Evolutionary conservation across 2,797 vertebrate genomes (phyloP).

Genomic region (Potorous gilbertii): DNA sequence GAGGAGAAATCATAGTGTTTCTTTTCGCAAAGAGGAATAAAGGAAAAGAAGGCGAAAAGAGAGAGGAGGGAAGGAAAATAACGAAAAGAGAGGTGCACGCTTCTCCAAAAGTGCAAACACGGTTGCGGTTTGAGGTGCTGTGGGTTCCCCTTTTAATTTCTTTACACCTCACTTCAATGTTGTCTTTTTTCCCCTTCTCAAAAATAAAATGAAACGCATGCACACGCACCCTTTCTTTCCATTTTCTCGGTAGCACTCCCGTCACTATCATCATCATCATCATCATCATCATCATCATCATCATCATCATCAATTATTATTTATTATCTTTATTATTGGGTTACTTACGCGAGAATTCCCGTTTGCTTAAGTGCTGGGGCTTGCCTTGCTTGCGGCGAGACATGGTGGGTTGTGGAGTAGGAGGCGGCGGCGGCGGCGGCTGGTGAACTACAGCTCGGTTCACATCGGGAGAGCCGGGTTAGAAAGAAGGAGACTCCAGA

Average conservation of each 20-base stretch:
- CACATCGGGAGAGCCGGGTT: conserved; percentile 98
- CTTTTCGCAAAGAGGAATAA: conserved; percentile 78
- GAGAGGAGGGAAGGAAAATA: conserved; percentile 50
- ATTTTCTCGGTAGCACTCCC: conserved; percentile 70
- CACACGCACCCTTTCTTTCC: conserved; percentile 72
- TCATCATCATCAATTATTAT: conserved; percentile 80
- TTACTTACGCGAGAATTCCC: conserved; percentile 99
- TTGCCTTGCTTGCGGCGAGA: conserved; percentile 99
- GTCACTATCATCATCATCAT: conserved; percentile 72
- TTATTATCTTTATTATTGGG: conserved; percentile 85
- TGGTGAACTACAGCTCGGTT: conserved; percentile 92
- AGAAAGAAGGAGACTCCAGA: conserved; percentile 96
- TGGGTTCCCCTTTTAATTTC: conserved; percentile 60
- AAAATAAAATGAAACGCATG: conserved; percentile 72
- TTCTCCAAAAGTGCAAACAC: conserved; percentile 67
- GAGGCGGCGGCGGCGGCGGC: conserved; percentile 80
- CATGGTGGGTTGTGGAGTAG: conserved; percentile 93
- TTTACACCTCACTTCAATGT: conserved; percentile 66
- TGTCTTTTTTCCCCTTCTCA: conserved; percentile 52
- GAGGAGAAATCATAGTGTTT: conserved; percentile 63
- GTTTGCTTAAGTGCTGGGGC: conserved; percentile 99
- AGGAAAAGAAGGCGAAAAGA: conserved; percentile 69
- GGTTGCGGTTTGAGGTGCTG: conserved; percentile 53
- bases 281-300: neutral
- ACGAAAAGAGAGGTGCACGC: conserved; percentile 72